Conservation (phyloP, 1,140 invertebrate species). For the Euura saliciscinereae region DNA sequence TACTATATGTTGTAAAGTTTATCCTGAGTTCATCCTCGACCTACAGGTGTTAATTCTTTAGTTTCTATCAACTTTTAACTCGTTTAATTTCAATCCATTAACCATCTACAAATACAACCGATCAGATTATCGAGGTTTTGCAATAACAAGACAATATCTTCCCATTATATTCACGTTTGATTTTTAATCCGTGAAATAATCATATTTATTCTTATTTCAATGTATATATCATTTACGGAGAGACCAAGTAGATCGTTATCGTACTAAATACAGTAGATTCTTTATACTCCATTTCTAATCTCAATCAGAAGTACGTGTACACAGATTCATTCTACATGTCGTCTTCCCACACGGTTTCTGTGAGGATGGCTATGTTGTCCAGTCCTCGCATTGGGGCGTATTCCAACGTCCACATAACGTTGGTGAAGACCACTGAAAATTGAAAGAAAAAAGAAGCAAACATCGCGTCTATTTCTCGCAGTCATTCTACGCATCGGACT, state of each 20-base stretch:
- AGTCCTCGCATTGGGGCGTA: constrained; percentile 71
- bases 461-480: no score
- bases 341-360: constrained; percentile 76
- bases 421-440: constrained; percentile 71
- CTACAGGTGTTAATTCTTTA: neutral
- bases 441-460: constrained; percentile 16
- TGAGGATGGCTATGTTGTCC: constrained; percentile 77
- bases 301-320: neutral
- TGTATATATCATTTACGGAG: neutral
- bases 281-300: constrained; percentile 3
- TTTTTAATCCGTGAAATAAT: neutral
- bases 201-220: neutral
- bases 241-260: neutral
- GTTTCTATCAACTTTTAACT: neutral
- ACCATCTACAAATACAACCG: neutral
- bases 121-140: neutral
- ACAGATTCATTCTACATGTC: constrained; percentile 25
- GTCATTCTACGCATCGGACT: no score
- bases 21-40: neutral
- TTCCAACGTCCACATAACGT: constrained; percentile 77
- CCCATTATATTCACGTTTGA: neutral
- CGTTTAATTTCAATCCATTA: neutral
- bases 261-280: neutral
- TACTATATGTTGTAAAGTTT: constrained; percentile 1
- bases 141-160: neutral